A percentile compares a stretch with the other conserved stretches of the same genome.
These are phyloP conservation scores for Coronaproctus castanopsis DNA, from an alignment of 2,888 invertebrate species.

Conservation along the genomic window DNA sequence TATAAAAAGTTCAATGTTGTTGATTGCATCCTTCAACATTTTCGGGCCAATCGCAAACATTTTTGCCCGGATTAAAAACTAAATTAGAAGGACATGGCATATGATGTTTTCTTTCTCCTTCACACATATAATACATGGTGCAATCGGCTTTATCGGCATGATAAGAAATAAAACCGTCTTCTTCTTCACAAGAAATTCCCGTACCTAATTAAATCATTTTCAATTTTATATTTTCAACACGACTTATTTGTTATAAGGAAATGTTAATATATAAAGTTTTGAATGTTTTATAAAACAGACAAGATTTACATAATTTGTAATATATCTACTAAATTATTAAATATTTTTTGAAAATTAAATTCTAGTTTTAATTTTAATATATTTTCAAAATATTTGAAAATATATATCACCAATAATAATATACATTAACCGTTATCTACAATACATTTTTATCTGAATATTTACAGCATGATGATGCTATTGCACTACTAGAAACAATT, in stretches of 20 bases:
- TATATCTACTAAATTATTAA: too few relatives aligned
- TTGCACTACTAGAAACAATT: too few relatives aligned
- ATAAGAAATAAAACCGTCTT: slow-evolving; percentile 87
- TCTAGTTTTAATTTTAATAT: too few relatives aligned
- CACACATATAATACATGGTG: slow-evolving; percentile 89
- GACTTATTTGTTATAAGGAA: not conserved
- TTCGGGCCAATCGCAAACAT: slow-evolving; percentile 91
- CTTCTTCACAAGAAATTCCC: slow-evolving; percentile 74
- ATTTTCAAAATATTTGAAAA: too few relatives aligned
- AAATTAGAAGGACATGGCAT: slow-evolving; percentile 87
- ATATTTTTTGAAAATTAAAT: too few relatives aligned
- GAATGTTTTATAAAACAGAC: not conserved
- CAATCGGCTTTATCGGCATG: slow-evolving; percentile 78
- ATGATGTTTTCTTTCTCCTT: slow-evolving; percentile 83
- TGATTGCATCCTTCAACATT: slow-evolving; percentile 72
- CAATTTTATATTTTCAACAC: not conserved
- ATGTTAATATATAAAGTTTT: not conserved
- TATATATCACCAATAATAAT: too few relatives aligned
- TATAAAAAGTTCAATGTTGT: slow-evolving; percentile 25
- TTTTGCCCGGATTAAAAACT: slow-evolving; percentile 79
- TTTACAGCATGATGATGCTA: too few relatives aligned
- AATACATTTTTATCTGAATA: too few relatives aligned
- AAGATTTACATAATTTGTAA: too few relatives aligned
- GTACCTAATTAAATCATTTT: too few relatives aligned
- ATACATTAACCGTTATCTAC: too few relatives aligned